Percentiles rank a stretch among this genome's conserved stretches.
Conservation (phyloP, 2,113 vertebrate genomes). For the Oryzias woworae region DNA sequence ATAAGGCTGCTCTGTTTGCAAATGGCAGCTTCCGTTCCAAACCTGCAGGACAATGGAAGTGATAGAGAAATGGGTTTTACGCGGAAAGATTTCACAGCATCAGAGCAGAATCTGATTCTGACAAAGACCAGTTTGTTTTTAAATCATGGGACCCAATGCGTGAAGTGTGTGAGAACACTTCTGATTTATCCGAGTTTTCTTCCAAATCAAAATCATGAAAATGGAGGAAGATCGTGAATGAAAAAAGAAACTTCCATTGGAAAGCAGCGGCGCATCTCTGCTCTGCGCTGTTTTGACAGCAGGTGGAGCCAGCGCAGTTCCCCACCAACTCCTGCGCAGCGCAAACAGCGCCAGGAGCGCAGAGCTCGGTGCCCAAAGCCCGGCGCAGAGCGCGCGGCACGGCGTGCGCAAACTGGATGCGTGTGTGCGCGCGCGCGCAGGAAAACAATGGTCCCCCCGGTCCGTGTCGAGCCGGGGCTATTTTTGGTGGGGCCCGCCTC, state of each 20-base stretch:
- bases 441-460: conserved; percentile 68
- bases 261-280: background rate
- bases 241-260: background rate
- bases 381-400: too few relatives aligned
- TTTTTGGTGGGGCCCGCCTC: conserved; percentile 79
- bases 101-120: too few relatives aligned
- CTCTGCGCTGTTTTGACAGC: conserved; percentile 36
- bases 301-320: conserved; percentile 62
- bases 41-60: conserved; percentile 5
- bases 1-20: background rate
- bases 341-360: too few relatives aligned
- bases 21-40: conserved; percentile 7
- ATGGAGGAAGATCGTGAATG: too few relatives aligned
- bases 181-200: too few relatives aligned
- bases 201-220: too few relatives aligned
- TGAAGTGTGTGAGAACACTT: too few relatives aligned
- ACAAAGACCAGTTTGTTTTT: too few relatives aligned
- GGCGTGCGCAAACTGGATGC: too few relatives aligned
- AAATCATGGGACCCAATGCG: too few relatives aligned
- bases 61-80: background rate
- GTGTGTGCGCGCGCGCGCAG: conserved; percentile 6
- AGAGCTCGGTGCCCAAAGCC: too few relatives aligned
- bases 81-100: background rate
- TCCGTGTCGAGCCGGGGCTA: conserved; percentile 71
- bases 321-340: too few relatives aligned